Evolutionary conservation across 2,113 vertebrate species (phyloP).

Genomic region (Danionella cerebrum): DNA sequence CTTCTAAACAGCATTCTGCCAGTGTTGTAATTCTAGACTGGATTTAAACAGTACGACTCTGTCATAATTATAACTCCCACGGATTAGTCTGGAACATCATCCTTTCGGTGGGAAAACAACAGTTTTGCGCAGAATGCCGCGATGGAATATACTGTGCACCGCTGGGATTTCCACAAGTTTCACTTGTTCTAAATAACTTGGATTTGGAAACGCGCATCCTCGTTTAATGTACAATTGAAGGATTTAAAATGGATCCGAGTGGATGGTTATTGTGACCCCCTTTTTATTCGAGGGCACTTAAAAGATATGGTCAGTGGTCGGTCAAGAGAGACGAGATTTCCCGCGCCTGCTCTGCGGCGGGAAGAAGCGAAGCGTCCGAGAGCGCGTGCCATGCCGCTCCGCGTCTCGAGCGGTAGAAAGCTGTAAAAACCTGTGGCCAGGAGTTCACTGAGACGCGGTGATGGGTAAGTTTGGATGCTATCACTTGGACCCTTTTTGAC

Average conservation of each 20-base stretch:
- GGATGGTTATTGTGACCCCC: not conserved
- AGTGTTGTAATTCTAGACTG: not conserved
- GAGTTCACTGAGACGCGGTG: constrained; percentile 60
- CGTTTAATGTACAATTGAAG: not conserved
- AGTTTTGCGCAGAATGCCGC: constrained; percentile 36
- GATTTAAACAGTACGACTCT: not conserved
- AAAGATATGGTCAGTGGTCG: constrained; percentile 35
- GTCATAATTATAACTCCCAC: constrained; percentile 1
- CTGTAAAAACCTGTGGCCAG: constrained; percentile 62
- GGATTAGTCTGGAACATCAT: constrained; percentile 15
- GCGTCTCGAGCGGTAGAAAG: constrained; percentile 55
- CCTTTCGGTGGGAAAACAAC: constrained; percentile 38
- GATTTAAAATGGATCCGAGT: not conserved
- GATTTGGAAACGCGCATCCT: constrained; percentile 36
- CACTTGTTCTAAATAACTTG: constrained; percentile 43
- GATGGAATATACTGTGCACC: constrained; percentile 22
- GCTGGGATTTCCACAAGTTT: constrained; percentile 32
- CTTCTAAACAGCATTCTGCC: not conserved
- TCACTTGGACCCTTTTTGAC: not conserved
- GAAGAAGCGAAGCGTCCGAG: constrained; percentile 56
- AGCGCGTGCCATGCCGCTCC: constrained; percentile 61
- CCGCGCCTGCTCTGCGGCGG: constrained; percentile 35
- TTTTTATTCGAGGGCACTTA: not conserved
- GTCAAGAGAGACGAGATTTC: constrained; percentile 20
- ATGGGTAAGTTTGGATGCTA: constrained; percentile 59